A percentile compares a stretch with the other conserved stretches of the same genome.
These are phyloP conservation scores for Heliconius erato DNA, from an alignment of 2,888 invertebrate genomes.

Conservation along the genomic window DNA sequence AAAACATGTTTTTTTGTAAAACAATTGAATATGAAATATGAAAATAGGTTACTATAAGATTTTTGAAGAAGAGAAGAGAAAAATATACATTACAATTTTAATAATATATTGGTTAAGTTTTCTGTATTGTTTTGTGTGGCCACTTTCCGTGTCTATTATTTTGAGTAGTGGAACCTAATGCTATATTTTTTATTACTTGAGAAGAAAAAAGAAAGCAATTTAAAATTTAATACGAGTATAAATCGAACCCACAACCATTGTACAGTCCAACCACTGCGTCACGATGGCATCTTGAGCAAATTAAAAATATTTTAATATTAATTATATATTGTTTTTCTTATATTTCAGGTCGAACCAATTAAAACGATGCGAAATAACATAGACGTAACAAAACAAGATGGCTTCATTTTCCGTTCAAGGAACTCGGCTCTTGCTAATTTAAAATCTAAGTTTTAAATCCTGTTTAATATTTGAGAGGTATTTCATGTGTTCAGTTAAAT, in stretches of 20 bases:
- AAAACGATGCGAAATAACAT: constrained; percentile 67
- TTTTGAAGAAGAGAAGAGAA: not conserved
- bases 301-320: no score
- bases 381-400: constrained; percentile 58
- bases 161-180: not conserved
- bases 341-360: constrained; percentile 76
- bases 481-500: constrained; percentile 60
- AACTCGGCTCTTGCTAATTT: constrained; percentile 70
- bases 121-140: no score
- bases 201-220: not conserved
- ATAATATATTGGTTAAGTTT: not conserved
- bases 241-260: not conserved
- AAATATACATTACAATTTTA: not conserved
- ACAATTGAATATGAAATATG: not conserved
- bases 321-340: not conserved
- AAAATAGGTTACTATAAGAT: not conserved
- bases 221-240: not conserved
- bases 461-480: constrained; percentile 15
- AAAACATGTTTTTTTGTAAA: not conserved
- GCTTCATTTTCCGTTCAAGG: constrained; percentile 70
- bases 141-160: not conserved
- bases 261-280: no score
- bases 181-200: not conserved
- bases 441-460: constrained; percentile 73
- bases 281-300: no score